Percentiles rank a stretch among this genome's conserved stretches.
Conservation (phyloP, 2,888 invertebrate genomes). For the Pseudococcus longispinus region DNA sequence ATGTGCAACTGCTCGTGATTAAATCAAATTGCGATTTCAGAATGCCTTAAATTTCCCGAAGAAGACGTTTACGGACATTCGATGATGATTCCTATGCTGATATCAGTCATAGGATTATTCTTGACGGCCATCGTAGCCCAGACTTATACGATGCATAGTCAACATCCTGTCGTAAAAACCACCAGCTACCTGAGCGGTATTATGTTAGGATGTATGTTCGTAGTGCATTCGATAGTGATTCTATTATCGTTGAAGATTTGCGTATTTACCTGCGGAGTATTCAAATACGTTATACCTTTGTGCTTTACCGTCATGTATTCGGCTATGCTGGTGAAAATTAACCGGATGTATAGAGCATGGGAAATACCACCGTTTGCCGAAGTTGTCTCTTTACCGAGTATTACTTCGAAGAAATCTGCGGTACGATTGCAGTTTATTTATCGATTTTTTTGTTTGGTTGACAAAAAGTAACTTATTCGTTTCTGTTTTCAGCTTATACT, state of each 20-base stretch:
- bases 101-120: slow-evolving; percentile 14
- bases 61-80: background rate
- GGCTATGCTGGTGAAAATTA: background rate
- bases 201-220: background rate
- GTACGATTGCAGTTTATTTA: too few species aligned
- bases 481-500: background rate
- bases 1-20: background rate
- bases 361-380: slow-evolving; percentile 4
- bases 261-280: slow-evolving; percentile 3
- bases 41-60: slow-evolving; percentile 11
- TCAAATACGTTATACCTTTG: slow-evolving; percentile 2
- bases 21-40: background rate
- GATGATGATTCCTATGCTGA: background rate
- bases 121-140: background rate
- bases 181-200: background rate
- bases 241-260: slow-evolving; percentile 4
- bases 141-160: background rate
- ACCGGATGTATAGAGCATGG: slow-evolving; percentile 17
- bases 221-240: background rate
- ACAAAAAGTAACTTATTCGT: background rate
- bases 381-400: background rate
- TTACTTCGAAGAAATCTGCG: slow-evolving; percentile 5
- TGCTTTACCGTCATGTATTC: background rate
- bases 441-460: background rate
- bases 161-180: background rate